Base-by-base conservation (phyloP, 1,140 invertebrate species). In the Chrysopa pallens region DNA sequence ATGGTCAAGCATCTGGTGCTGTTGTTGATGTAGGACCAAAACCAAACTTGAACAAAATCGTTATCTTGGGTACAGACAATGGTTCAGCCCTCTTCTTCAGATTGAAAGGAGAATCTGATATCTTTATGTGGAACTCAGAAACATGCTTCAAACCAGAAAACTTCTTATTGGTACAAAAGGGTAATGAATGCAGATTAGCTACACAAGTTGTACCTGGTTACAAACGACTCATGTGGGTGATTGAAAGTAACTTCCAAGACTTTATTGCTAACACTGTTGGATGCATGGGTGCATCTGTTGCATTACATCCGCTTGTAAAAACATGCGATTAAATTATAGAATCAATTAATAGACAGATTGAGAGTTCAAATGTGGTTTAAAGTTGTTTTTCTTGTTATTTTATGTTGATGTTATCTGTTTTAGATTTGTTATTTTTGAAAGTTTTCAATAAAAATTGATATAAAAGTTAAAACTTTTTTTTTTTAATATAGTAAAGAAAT, bases 171-270 rank as follows among this genome's bases (percentile, higher is more conserved):
- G 71, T 73, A 5, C 67, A 74, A 45, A 66, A 66, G 8, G 68
- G 69, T 17, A 61, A 61, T n/a, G 69, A 73, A 4, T 73, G 70
- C 45, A 61, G 69, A 37, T 51, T 76, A 11, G 62, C 74, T 23
- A 76, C 74, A 0, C 68, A 70, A 46, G 72, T 74, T 1, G 54
- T 72, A 17, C 64, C 72, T 0, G 73, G 71, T 8, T 67, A 66
- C 42, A 69, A 66, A 50, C 52, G 51, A 8, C 60, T 69, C 8
- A 72, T 76, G 66, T 74, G 73, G 70, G 63, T 66, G 1, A 53
- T 78, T 45, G 73, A 78, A 50, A 73, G 69, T 46, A 77, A 78
- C 48, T 74, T 76, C 56, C 70, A 68, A 12, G 73, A 77, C 55
- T 78, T 67, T 48, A 65, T 78, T 29, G 53, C 63, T 6, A 65